phyloP scores from a whole-genome alignment of 2,797 vertebrate species.

The Acrossocheilus wenchowensis region DNA sequence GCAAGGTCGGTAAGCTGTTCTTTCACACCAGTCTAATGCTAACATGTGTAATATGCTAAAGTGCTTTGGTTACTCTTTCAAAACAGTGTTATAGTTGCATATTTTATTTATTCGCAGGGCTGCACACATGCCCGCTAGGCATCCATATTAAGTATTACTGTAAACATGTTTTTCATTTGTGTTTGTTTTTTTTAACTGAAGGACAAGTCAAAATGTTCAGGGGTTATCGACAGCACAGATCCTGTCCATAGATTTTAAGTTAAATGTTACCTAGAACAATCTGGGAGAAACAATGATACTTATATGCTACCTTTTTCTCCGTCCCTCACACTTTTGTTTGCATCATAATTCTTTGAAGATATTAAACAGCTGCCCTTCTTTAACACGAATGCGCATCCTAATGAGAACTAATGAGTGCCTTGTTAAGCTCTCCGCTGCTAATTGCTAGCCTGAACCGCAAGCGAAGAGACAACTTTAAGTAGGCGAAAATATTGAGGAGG shows the following conservation, averaged over 20 bases:
- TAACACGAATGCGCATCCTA: constrained; percentile 83
- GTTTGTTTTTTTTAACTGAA: neutral
- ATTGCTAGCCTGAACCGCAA: constrained; percentile 76
- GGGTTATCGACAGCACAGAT: constrained; percentile 3
- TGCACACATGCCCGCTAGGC: constrained; percentile 27
- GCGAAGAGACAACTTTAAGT: constrained; percentile 60
- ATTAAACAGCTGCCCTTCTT: constrained; percentile 76
- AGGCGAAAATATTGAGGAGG: constrained; percentile 59
- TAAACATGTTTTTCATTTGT: constrained; percentile 37
- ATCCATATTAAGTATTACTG: constrained; percentile 20
- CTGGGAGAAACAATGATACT: constrained; percentile 41
- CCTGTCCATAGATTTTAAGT: neutral
- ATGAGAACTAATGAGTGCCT: constrained; percentile 93
- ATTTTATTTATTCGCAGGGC: constrained; percentile 30
- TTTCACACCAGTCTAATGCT: constrained; percentile 17
- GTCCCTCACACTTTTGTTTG: constrained; percentile 67
- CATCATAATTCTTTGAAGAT: constrained; percentile 68
- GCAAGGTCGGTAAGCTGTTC: neutral
- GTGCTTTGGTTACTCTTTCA: constrained; percentile 30
- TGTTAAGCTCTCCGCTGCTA: constrained; percentile 83
- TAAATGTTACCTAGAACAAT: constrained; percentile 11
- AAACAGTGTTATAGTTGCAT: constrained; percentile 35
- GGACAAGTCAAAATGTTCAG: constrained; percentile 30
- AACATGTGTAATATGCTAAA: constrained; percentile 31
- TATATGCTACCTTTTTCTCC: constrained; percentile 45